A percentile compares a stretch with the other conserved stretches of the same genome.
These are phyloP conservation scores for Siniperca undulata DNA, from an alignment of 2,797 vertebrate genomes.

Conservation along the genomic window DNA sequence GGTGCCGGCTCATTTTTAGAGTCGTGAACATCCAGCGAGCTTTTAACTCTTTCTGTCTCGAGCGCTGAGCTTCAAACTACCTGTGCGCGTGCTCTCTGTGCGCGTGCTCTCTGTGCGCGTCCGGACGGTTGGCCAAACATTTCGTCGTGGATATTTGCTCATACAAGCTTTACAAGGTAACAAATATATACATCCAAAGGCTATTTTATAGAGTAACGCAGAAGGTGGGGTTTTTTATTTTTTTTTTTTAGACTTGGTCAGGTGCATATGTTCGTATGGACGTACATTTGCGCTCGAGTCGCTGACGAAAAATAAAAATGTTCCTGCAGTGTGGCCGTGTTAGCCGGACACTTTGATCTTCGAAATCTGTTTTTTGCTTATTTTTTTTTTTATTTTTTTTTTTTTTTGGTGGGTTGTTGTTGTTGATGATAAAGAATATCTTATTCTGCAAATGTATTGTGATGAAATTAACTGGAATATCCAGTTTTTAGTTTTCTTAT, in stretches of 20 bases:
- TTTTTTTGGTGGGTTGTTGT: too few relatives aligned
- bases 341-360: rapidly evolving
- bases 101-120: background rate
- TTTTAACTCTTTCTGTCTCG: conserved; percentile 25
- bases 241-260: background rate
- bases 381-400: too few relatives aligned
- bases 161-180: conserved; percentile 38
- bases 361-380: background rate
- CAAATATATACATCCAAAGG: rapidly evolving
- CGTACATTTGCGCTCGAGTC: background rate
- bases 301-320: background rate
- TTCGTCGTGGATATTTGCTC: conserved; percentile 46
- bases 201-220: background rate
- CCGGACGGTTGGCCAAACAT: conserved; percentile 56
- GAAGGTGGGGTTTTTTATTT: background rate
- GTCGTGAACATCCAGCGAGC: background rate
- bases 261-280: background rate
- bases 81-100: conserved; percentile 51
- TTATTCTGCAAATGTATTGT: background rate
- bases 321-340: too few relatives aligned
- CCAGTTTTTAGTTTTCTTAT: background rate
- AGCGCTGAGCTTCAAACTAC: conserved; percentile 1
- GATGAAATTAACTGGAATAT: background rate
- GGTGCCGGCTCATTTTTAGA: conserved; percentile 30
- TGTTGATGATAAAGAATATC: too few relatives aligned